Conservation (phyloP, 1,140 invertebrate species). For the Aphidius ervi region DNA sequence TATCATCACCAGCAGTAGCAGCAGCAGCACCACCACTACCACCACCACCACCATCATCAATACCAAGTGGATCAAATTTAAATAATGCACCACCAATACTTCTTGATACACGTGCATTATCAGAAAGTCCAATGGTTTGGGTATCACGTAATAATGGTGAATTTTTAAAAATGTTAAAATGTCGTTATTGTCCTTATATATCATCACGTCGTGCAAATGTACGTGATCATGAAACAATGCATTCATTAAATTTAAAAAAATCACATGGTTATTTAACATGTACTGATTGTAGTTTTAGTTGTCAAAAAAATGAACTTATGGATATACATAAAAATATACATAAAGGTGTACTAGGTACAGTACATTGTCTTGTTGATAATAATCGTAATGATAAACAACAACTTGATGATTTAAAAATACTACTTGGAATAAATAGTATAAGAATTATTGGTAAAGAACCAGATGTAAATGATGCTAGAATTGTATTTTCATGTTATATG, state of each 20-base stretch:
- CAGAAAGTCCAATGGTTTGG: constrained; percentile 66
- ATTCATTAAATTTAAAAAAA: constrained; percentile 53
- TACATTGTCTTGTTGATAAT: constrained; percentile 66
- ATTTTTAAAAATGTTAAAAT: constrained; percentile 81
- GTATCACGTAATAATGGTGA: constrained; percentile 64
- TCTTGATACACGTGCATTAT: constrained; percentile 47
- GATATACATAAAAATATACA: constrained; percentile 77
- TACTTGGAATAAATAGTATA: constrained; percentile 35
- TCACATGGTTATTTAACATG: constrained; percentile 49
- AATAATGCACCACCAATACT: constrained; percentile 35
- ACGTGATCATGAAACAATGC: constrained; percentile 83
- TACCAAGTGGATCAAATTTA: neutral
- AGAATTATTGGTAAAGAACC: constrained; percentile 39
- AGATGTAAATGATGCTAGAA: constrained; percentile 38
- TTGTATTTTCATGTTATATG: constrained; percentile 57
- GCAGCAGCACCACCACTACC: neutral
- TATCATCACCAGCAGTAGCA: neutral
- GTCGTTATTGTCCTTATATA: constrained; percentile 78
- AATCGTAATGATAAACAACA: constrained; percentile 61
- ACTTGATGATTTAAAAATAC: constrained; percentile 56
- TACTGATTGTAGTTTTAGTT: constrained; percentile 76
- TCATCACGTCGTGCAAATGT: constrained; percentile 75
- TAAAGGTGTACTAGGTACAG: constrained; percentile 63
- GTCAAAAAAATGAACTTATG: constrained; percentile 69
- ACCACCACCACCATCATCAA: neutral